These are phyloP conservation scores for Trissonchulus latispiculum DNA, from an alignment of 2,888 invertebrate species.

Conservation along the genomic window DNA sequence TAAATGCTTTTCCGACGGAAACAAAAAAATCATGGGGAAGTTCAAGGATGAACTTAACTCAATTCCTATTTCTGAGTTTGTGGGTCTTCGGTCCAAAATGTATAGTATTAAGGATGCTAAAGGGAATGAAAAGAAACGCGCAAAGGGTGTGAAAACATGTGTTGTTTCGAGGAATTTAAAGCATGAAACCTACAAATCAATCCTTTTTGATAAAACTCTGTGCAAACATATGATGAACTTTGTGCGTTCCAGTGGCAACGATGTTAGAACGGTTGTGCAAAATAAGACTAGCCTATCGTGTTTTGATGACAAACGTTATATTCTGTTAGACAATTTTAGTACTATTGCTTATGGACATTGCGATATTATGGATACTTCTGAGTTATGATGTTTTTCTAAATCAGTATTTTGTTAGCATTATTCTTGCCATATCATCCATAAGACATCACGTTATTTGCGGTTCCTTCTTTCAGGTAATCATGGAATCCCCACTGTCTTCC, in stretches of 20 bases:
- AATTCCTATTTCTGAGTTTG: conserved; percentile 3
- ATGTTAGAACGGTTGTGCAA: background rate
- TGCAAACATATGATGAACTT: background rate
- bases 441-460: too few relatives aligned
- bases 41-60: background rate
- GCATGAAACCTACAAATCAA: background rate
- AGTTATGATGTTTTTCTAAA: too few relatives aligned
- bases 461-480: too few relatives aligned
- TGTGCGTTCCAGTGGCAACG: background rate
- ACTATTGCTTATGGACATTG: too few relatives aligned
- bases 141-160: background rate
- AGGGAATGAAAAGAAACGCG: conserved; percentile 4
- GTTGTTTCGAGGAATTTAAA: background rate
- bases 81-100: conserved; percentile 3
- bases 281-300: background rate
- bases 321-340: too few relatives aligned
- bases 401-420: too few relatives aligned
- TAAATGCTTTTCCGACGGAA: background rate
- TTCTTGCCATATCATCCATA: too few relatives aligned
- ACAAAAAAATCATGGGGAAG: conserved; percentile 1
- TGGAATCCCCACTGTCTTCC: too few relatives aligned
- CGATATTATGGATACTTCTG: too few relatives aligned
- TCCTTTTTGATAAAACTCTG: background rate
- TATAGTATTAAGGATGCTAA: conserved; percentile 1
- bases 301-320: conserved; percentile 9